Percentiles rank a stretch among this genome's conserved stretches.
These are phyloP conservation scores for Callopanchax toddi DNA, from an alignment of 2,113 vertebrate species.

Conservation along the genomic window DNA sequence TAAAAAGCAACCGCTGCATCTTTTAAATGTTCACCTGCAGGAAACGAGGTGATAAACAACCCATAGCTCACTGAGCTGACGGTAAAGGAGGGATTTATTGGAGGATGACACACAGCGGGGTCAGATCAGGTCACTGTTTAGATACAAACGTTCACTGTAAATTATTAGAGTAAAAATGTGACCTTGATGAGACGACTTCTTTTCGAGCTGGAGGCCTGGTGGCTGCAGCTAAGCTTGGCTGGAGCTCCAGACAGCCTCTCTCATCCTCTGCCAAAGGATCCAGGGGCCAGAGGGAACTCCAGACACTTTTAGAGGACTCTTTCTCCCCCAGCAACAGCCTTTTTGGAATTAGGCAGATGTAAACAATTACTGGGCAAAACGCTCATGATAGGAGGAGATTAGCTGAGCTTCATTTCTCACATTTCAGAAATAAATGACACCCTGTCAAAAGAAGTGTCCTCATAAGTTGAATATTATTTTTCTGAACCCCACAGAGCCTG, in stretches of 20 bases:
- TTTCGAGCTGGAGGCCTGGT: conserved; percentile 33
- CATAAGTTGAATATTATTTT: too few relatives aligned
- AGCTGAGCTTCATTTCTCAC: conserved; percentile 48
- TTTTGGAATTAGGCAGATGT: conserved; percentile 73
- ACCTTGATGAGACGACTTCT: conserved; percentile 53
- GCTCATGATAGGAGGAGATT: conserved; percentile 60
- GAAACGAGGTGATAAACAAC: conserved; percentile 49
- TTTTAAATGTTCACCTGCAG: conserved; percentile 14
- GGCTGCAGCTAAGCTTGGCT: conserved; percentile 60
- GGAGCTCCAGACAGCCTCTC: conserved; percentile 39
- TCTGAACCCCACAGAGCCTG: too few relatives aligned
- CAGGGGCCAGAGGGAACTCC: conserved; percentile 61
- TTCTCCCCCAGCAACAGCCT: conserved; percentile 42
- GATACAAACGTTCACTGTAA: conserved; percentile 18
- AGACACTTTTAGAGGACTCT: conserved; percentile 51
- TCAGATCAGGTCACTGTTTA: conserved; percentile 6
- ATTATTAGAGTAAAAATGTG: conserved; percentile 23
- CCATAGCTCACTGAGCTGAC: not conserved
- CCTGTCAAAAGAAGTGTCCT: too few relatives aligned
- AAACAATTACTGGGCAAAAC: conserved; percentile 76
- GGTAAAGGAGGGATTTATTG: conserved; percentile 36
- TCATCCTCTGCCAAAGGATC: conserved; percentile 73
- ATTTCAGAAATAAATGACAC: too few relatives aligned
- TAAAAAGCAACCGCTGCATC: conserved; percentile 21
- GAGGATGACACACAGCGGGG: conserved; percentile 18